Base-by-base conservation (phyloP, 2,888 invertebrate species). In the Apocheima hispidaria region DNA sequence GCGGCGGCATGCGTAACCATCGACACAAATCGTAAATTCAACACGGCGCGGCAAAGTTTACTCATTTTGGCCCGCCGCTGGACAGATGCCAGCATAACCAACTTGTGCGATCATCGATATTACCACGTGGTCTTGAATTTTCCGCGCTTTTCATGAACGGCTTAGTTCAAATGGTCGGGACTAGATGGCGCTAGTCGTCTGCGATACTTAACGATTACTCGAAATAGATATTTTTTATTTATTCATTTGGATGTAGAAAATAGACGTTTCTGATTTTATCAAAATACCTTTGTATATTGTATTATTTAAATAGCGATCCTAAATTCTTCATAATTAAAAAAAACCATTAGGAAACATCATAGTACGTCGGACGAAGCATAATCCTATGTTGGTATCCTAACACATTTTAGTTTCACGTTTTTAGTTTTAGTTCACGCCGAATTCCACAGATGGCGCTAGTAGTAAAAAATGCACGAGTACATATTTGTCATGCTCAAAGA, bases 61-160 rank as follows among this genome's bases (percentile, higher is more conserved):
- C 63, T 35, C 53, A 35, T 49, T 63, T 54, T 18, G 43, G 57
- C 36, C 38, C 23, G 46, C 21, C n/a, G 55, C 63, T 73, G 72
- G 72, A 68, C 14, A n/a, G 7, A 16, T 41, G 68, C 66, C 70
- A 70, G 60, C 52, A 41, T 60, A 48, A 35, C 48, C 16, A 36
- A 44, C 26, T 48, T 43, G 54, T 64, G 63, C 51, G 52, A 21
- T 65, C 72, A 69, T 65, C 61, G 43, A 30, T 69, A 65, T 68
- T 72, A 58, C 52, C 52, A 52, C 26, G 48, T 48, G 46, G 20
- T 36, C 53, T 59, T 57, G 59, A 63, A 60, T 49, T 63, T 62
- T 30, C 61, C 63, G 67, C 65, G 63, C 36, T 63, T 58, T 26
- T 33, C 26, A n/a, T 33, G 23, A n/a, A 7, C 16, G 9, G 21